These are phyloP conservation scores for Steatornis caripensis DNA, from an alignment of 2,113 vertebrate genomes.

Conservation along the genomic window DNA sequence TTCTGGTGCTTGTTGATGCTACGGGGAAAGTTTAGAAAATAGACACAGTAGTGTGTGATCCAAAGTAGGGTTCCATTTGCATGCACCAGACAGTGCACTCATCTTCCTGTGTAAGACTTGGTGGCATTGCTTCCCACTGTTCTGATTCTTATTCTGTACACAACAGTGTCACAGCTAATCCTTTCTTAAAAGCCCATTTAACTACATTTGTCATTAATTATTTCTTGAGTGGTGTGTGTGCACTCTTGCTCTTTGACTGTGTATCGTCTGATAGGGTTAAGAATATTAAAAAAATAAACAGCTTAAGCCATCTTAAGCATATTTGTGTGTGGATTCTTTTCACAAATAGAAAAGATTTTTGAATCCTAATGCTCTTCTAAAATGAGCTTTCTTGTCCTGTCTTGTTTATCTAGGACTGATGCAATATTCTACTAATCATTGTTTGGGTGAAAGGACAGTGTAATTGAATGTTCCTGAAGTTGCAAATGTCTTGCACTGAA, in stretches of 20 bases:
- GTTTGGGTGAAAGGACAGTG: not conserved
- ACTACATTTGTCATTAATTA: not conserved
- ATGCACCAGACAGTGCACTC: not conserved
- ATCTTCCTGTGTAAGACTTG: not conserved
- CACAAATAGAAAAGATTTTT: not conserved
- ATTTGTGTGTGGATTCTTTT: slow-evolving; percentile 25
- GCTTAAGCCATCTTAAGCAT: not conserved
- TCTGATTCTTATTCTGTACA: not conserved
- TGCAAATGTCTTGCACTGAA: not conserved
- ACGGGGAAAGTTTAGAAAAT: not conserved
- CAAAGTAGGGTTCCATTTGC: not conserved
- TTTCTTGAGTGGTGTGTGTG: not conserved
- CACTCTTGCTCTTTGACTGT: not conserved
- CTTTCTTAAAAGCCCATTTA: not conserved
- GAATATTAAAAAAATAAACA: not conserved
- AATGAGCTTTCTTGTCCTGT: not conserved
- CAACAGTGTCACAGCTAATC: not conserved
- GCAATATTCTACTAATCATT: slow-evolving; percentile 65
- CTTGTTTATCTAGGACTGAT: slow-evolving; percentile 21
- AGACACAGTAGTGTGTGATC: not conserved
- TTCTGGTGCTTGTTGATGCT: not conserved
- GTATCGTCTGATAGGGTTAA: not conserved
- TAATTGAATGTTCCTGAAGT: not conserved
- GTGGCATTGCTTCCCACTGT: not conserved
- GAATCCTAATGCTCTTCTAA: not conserved